Base-by-base conservation (phyloP, 2,888 invertebrate genomes). In the Pomacea canaliculata region DNA sequence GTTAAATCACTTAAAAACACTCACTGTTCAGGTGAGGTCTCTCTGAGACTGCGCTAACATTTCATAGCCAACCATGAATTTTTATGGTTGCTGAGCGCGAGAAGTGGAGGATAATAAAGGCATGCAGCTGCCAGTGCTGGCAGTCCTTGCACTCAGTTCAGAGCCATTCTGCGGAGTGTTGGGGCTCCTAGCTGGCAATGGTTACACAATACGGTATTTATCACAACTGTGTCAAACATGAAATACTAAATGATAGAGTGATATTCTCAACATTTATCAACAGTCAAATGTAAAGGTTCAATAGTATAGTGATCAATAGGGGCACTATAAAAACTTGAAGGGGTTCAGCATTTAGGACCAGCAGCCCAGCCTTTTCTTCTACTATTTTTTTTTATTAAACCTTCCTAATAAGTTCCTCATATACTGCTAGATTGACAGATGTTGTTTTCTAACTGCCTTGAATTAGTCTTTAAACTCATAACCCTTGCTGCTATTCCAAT, bases 41-140 rank as follows among this genome's bases (percentile, higher is more conserved):
- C 99, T 92, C 89, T 99, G 99, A 0, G 94, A 92, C 89, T 98
- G 96, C 0, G 97, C 97, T 74, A 99, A 90, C 92, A 99, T 93
- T 90, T 99, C 99, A 88, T 94, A 95, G 8, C 99, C 99, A 0
- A 99, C 99, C 96, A 99, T 97, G 91, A 98, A 98, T 99, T 85
- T 96, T 96, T 19, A 99, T 94, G 0, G 95, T 95, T 0, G 98
- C 96, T 0, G 98, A 98, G n/a, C 99, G 93, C n/a, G n/a, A 99
- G 92, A 18, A 99, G 91, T 0, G 98, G 98, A 0, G 98, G 98
- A 79, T 95, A 94, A 91, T 97, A 99, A 95, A 92, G 0, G 95
- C 98, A 91, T 99, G 99, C 13, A 99, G 94, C 8, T 97, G 94
- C 99, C 99, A 99, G 90, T 98, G 96, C 0, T 85, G 84, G 76